phyloP scores from a whole-genome alignment of 2,888 invertebrate species.

The Volucella inanis region DNA sequence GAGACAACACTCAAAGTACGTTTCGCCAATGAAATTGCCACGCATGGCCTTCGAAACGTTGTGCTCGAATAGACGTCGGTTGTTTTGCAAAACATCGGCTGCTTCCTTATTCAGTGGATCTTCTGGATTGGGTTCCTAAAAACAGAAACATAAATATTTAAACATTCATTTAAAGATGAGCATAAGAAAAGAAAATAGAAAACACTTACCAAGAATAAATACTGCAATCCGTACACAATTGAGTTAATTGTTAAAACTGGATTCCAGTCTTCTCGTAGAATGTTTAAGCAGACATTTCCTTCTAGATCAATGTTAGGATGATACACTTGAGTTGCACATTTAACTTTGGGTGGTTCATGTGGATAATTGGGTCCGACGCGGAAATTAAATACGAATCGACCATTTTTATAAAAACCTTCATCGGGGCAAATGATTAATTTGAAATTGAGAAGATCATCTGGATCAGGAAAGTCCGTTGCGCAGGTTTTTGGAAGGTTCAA shows the following conservation, averaged over 20 bases:
- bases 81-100: constrained; percentile 97
- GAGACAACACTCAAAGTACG: constrained; percentile 97
- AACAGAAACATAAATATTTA: constrained; percentile 57
- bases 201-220: constrained; percentile 92
- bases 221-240: constrained; percentile 98
- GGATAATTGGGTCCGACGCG: constrained; percentile 96
- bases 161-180: constrained; percentile 10
- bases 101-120: constrained; percentile 99
- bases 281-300: constrained; percentile 98
- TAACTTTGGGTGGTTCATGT: constrained; percentile 99
- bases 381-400: constrained; percentile 97
- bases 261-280: constrained; percentile 99
- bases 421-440: constrained; percentile 98
- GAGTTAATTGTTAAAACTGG: constrained; percentile 98
- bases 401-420: constrained; percentile 98
- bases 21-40: constrained; percentile 96
- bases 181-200: background rate
- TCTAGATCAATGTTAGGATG: constrained; percentile 99
- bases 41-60: constrained; percentile 98
- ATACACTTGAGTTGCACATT: constrained; percentile 98
- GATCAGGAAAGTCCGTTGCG: constrained; percentile 97
- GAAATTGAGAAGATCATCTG: constrained; percentile 97
- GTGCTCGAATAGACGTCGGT: constrained; percentile 96
- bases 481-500: constrained; percentile 98
- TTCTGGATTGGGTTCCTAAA: constrained; percentile 98